Conservation (phyloP, 2,888 invertebrate genomes). For the Buathra laborator region DNA sequence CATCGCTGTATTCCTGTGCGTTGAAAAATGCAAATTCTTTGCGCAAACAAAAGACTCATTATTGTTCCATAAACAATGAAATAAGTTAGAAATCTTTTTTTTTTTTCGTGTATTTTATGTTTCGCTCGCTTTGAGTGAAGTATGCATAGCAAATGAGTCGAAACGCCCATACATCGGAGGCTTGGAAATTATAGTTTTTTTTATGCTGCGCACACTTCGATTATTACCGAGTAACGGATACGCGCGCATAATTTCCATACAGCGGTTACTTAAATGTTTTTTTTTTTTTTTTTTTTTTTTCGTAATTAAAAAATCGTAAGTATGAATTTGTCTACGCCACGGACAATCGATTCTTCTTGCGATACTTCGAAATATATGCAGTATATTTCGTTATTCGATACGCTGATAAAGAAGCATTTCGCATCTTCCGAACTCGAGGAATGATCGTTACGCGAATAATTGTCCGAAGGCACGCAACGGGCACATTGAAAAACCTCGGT, state of each 20-base stretch:
- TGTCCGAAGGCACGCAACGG: background rate
- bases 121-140: conserved; percentile 8
- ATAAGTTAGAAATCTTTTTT: background rate
- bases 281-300: background rate
- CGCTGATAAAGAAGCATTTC: background rate
- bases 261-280: conserved; percentile 10
- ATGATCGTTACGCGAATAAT: background rate
- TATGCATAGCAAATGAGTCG: no score
- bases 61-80: conserved; percentile 26
- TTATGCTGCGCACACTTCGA: background rate
- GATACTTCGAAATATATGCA: no score
- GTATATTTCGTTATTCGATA: no score
- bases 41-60: background rate
- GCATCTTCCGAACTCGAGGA: background rate
- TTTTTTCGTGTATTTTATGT: conserved; percentile 28
- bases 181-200: background rate
- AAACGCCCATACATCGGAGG: background rate
- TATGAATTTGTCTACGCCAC: background rate
- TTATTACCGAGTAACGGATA: conserved; percentile 18
- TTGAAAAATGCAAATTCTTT: conserved; percentile 17
- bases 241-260: conserved; percentile 11
- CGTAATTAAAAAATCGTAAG: background rate
- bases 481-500: background rate
- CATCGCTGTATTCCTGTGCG: background rate
- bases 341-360: no score